Evolutionary conservation across 2,797 vertebrate genomes (phyloP), one percentile per base, ranked within the genome.

Genomic region (Sternarchorhynchus goeldii): DNA sequence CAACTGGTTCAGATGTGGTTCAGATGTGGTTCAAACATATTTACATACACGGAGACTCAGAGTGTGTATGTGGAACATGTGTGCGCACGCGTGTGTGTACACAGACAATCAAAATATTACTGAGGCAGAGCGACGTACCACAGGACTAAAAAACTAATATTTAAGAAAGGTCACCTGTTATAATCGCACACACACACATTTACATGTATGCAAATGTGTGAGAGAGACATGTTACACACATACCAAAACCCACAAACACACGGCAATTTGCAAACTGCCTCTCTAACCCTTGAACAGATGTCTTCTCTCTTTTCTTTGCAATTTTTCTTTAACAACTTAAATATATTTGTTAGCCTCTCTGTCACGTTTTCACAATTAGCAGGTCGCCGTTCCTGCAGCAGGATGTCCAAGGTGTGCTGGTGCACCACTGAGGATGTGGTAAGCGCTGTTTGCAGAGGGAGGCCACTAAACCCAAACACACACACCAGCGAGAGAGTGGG

Each of bases 131-230:
- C 31, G 45, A 82, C 31, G 32, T 85, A 83, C 91, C 85, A 89
- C 86, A 87, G 81, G 78, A 87, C 89, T 90, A 87, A 92, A 91
- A 93, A 82, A 75, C 88, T 90, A 91, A 91, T 92, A 92, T 92
- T 93, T 92, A 91, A 82, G 85, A 92, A 85, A 92, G 86, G 86
- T 82, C 75, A 90, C 82, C 84, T 89, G 88, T 82, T 87, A 83
- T 76, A 91, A 93, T 92, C 84, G 89, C 90, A 91, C 70, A 67
- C 32, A 31, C 58, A 36, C 70, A 82, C 74, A 80, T 70, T 80
- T 66, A 81, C 76, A 77, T 63, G 71, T 25, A 72, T n/a, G 50
- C 74, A 75, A 80, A 78, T 71, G 25, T 66, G 60, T 56, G 67
- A 7, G 72, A 68, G 45, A 64, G 36, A 62, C 34, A 45, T 58